Evolutionary conservation across 2,797 vertebrate species (phyloP), one percentile per base, ranked within the genome.

Genomic region (Gobio occitaniae): DNA sequence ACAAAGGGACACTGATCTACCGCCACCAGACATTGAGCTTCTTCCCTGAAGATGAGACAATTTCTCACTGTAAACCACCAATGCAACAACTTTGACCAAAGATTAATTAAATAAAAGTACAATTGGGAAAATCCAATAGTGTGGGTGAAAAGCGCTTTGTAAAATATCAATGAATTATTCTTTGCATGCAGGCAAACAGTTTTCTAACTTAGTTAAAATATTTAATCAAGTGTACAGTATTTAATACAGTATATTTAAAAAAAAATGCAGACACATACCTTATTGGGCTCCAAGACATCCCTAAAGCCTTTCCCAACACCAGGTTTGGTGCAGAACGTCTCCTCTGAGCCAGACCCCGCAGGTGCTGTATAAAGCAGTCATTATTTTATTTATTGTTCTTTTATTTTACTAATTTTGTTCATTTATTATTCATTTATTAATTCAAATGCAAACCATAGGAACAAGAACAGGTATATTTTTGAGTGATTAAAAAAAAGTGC

Each of bases 1-100:
- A 96, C 93, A 10, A 95, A 96, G 0, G 94, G 94, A 89, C 94
- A 94, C 91, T 95, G 95, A 4, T 95, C 93, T 77, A 91, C 90
- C 0, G 92, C 88, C 63, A 93, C 90, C 80, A 91, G 83, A 52
- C 88, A 92, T 1, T 74, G 82, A 56, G 78, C 79, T 87, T 94
- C 95, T 89, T 96, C 95, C 88, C 95, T 96, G 87, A 72, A 78
- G 38, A 84, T 0, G 4, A 86, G 21, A 82, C 74, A 19, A 86
- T 17, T 86, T 69, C 38, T 77, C 41, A 68, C 38, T 52, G 56
- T 44, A 19, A 56, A 36, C 32, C 52, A 61, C 12, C 32, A 59
- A 41, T 36, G 13, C 75, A 59, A 25, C 75, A 75, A 52, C 25
- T 12, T 16, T 41, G 54, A 41, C 36, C 6, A 25, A 12, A 76